Conservation (phyloP, 2,113 vertebrate genomes). For the Danionella cerebrum region DNA sequence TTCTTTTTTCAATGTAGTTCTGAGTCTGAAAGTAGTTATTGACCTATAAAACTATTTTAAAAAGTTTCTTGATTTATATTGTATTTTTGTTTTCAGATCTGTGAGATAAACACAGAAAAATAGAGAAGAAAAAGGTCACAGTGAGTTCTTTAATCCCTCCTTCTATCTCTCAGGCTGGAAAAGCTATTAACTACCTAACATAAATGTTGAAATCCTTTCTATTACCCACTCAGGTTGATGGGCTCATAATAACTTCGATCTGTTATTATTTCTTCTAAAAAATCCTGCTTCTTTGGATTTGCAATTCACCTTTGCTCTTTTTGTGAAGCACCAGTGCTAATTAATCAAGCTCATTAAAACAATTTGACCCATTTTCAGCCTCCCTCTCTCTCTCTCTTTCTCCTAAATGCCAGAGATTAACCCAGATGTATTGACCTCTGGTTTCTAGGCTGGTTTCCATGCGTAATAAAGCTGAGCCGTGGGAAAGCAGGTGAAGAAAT, state of each 20-base stretch:
- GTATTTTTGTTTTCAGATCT: no score
- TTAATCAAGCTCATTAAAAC: slow-evolving; percentile 1
- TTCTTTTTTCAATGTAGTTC: no score
- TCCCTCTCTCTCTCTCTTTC: not conserved
- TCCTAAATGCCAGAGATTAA: slow-evolving; percentile 24
- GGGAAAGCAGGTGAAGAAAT: slow-evolving; percentile 43
- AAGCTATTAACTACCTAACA: no score
- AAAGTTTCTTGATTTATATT: no score
- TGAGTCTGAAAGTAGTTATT: no score
- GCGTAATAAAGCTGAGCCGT: slow-evolving; percentile 26
- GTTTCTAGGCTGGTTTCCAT: slow-evolving; percentile 18
- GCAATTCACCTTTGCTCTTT: not conserved
- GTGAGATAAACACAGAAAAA: no score
- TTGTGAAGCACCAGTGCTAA: not conserved
- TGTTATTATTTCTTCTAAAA: not conserved
- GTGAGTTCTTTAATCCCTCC: no score
- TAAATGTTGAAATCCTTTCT: not conserved
- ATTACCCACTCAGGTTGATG: not conserved
- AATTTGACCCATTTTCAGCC: not conserved
- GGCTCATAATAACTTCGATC: not conserved
- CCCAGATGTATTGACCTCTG: slow-evolving; percentile 16
- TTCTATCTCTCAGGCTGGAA: no score
- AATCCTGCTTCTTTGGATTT: not conserved
- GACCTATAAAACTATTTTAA: no score
- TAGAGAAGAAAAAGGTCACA: no score